A percentile compares a stretch with the other conserved stretches of the same genome.
Conservation (phyloP, 2,797 vertebrate genomes). For the Balearica regulorum region DNA sequence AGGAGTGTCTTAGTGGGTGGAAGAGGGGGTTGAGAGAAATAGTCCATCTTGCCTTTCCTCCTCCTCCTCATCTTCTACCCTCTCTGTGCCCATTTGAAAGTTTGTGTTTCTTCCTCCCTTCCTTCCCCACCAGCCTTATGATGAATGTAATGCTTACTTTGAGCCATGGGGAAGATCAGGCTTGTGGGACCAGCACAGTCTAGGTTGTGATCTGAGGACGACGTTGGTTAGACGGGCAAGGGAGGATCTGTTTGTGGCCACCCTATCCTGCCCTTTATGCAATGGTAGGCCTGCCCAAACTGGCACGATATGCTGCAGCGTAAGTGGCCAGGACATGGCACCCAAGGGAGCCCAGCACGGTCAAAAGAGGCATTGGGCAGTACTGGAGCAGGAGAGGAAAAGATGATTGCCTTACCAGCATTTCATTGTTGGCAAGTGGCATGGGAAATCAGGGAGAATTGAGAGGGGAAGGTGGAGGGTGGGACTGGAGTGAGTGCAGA, state of each 20-base stretch:
- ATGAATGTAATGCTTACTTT: background rate
- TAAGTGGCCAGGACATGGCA: background rate
- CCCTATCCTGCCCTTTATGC: background rate
- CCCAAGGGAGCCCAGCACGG: background rate
- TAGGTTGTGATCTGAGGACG: background rate
- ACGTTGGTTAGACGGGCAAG: background rate
- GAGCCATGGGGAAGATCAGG: accelerated
- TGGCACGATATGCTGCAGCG: accelerated
- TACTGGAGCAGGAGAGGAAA: background rate
- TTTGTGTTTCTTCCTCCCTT: background rate
- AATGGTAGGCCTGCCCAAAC: background rate
- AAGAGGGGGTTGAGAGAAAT: background rate
- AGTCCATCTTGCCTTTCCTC: background rate
- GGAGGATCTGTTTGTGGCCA: background rate
- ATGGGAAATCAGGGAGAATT: background rate
- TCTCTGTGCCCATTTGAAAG: background rate
- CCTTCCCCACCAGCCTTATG: background rate
- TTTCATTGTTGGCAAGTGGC: background rate
- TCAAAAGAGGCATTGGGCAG: background rate
- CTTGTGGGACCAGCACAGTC: accelerated
- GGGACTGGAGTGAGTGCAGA: background rate
- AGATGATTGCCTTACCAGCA: background rate
- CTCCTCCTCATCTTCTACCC: background rate
- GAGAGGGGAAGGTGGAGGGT: background rate
- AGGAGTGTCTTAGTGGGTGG: background rate